Evolutionary conservation across 1,140 invertebrate species (phyloP).

Genomic region (Stenopsyche tienmushanensis): DNA sequence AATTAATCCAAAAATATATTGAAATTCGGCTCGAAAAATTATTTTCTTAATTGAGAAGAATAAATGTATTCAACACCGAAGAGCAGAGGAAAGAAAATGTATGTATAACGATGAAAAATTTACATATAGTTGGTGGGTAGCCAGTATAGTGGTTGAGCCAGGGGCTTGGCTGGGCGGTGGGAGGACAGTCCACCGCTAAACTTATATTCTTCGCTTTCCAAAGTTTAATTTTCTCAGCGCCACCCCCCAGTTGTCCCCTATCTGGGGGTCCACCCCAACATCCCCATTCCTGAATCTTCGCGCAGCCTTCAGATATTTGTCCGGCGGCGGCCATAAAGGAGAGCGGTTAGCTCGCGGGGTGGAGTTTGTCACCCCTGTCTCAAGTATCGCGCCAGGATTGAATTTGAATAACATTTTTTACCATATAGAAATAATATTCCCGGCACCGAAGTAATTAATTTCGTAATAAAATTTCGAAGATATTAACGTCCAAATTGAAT

Average conservation of each 20-base stretch:
- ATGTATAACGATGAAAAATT: slow-evolving; percentile 16
- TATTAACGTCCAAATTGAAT: too few species aligned
- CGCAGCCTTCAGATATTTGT: slow-evolving; percentile 28
- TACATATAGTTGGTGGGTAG: slow-evolving; percentile 17
- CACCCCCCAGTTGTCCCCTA: slow-evolving; percentile 3
- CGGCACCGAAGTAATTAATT: too few species aligned
- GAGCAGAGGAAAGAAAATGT: slow-evolving; percentile 8
- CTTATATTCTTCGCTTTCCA: slow-evolving; percentile 34
- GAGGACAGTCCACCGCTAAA: slow-evolving; percentile 26
- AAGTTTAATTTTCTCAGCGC: slow-evolving; percentile 35
- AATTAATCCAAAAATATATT: too few species aligned
- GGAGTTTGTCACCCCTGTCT: slow-evolving; percentile 26
- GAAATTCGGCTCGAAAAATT: too few species aligned
- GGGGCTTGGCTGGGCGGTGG: slow-evolving; percentile 5
- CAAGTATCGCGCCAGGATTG: slow-evolving; percentile 18
- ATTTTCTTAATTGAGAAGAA: too few species aligned
- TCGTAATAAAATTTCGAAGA: too few species aligned
- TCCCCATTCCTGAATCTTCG: not conserved
- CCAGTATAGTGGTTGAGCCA: not conserved
- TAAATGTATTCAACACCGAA: not conserved
- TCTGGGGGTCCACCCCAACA: not conserved
- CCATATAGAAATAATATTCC: too few species aligned
- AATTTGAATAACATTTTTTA: slow-evolving; percentile 24
- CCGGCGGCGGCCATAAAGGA: slow-evolving; percentile 29
- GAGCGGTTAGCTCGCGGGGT: slow-evolving; percentile 29